phyloP scores from a whole-genome alignment of 2,113 vertebrate species.

The Xyrauchen texanus region DNA sequence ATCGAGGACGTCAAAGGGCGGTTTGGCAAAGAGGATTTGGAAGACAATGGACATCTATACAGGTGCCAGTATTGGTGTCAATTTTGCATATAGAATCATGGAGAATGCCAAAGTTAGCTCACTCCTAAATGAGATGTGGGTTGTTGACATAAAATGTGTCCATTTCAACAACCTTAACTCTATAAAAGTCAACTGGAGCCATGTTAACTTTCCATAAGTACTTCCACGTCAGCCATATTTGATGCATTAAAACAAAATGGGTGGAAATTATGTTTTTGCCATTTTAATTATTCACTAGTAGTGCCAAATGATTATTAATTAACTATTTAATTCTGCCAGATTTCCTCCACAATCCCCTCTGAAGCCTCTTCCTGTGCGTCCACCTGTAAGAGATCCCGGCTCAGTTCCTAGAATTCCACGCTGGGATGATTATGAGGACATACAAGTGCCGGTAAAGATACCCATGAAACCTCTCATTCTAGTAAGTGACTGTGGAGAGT shows the following conservation, averaged over 20 bases:
- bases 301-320: no score
- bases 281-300: no score
- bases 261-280: no score
- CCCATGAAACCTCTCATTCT: conserved; percentile 69
- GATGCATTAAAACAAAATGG: no score
- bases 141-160: no score
- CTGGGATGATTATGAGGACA: conserved; percentile 69
- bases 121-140: no score
- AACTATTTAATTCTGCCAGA: conserved; percentile 55
- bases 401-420: conserved; percentile 75
- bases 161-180: no score
- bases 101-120: no score
- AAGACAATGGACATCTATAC: conserved; percentile 81
- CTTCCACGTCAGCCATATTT: no score
- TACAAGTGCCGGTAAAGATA: conserved; percentile 65
- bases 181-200: no score
- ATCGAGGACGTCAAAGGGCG: conserved; percentile 87
- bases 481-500: conserved; percentile 62
- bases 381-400: conserved; percentile 52
- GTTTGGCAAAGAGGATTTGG: conserved; percentile 84
- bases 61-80: conserved; percentile 64
- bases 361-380: conserved; percentile 78
- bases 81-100: no score
- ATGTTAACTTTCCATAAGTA: no score
- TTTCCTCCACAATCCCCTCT: conserved; percentile 83